A percentile compares a stretch with the other conserved stretches of the same genome.
Evolutionary conservation across 2,113 vertebrate genomes (phyloP).

Genomic region (Cygnus buccinator): DNA sequence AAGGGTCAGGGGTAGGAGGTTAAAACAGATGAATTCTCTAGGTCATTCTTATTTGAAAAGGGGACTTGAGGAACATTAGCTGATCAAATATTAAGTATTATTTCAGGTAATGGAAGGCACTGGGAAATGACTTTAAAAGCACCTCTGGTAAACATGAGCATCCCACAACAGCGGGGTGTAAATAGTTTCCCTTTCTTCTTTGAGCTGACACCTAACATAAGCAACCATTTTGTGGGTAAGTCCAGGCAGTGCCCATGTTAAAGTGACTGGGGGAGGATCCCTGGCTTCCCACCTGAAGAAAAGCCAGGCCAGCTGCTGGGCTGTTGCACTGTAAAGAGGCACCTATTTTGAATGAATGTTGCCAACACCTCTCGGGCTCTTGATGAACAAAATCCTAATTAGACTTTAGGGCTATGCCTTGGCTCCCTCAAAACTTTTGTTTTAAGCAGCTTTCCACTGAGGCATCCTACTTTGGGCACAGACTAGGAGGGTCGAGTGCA

Average conservation of each 20-base stretch:
- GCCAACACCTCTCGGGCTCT: background rate
- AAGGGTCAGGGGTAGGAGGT: background rate
- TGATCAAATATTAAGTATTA: background rate
- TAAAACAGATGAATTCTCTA: fast-evolving
- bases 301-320: fast-evolving
- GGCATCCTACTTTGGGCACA: background rate
- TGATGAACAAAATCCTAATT: background rate
- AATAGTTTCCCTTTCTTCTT: background rate
- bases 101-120: background rate
- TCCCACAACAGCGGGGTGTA: background rate
- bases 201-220: background rate
- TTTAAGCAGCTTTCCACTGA: background rate
- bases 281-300: background rate
- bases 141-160: background rate
- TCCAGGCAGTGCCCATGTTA: background rate
- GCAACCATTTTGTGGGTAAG: background rate
- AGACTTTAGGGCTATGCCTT: background rate
- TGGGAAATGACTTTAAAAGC: background rate
- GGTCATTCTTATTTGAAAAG: background rate
- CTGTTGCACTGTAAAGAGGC: background rate
- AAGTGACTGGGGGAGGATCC: background rate
- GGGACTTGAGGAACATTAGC: background rate
- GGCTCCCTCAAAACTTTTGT: background rate
- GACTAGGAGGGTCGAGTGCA: background rate
- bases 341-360: background rate